Evolutionary conservation across 2,113 vertebrate species (phyloP), one percentile per base, ranked within the genome.

Genomic region (Podarcis raffonei): DNA sequence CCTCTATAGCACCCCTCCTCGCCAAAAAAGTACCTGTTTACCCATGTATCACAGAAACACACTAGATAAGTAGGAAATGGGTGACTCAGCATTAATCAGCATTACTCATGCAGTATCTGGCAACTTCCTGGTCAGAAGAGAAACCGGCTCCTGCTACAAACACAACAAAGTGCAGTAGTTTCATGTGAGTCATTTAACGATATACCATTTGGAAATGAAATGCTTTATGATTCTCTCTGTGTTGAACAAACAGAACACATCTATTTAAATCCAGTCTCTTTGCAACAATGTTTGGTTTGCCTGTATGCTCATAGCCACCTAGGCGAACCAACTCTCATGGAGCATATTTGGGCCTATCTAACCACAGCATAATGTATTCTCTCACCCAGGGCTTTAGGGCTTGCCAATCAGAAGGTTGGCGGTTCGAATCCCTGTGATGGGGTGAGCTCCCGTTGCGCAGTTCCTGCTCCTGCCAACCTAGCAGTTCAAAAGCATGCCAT

Each of bases 71-170:
- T 62, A 84, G 87, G 81, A 88, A 89, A 84, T 68, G 18, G 23
- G 25, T 84, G 81, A 84, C 72, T 89, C 87, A 84, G 74, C 81
- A 89, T 84, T 78, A 89, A 69, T 84, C 81, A 69, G 72, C 81
- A 37, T 89, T 84, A 68, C 62, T 89, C 74, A 84, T 57, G 75
- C 22, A 7, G 69, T 57, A 68, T 76, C 37, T 77, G 62, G 66
- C 77, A 84, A 84, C 5, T 84, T 84, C 81, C 87, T 37, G 42
- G 74, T 71, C 72, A 84, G 65, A 84, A 77, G 39, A 78, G 74
- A 89, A 84, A 84, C 30, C 2, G 23, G 12, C 15, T 78, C 15
- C 57, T 57, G 78, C 81, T 69, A 23, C 81, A 84, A 78, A 57
- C 65, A 57, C 59, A 77, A 12, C 27, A 35, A 20, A 69, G n/a